Base-by-base conservation (phyloP, 1,140 invertebrate genomes). In the Magallana gigas region DNA sequence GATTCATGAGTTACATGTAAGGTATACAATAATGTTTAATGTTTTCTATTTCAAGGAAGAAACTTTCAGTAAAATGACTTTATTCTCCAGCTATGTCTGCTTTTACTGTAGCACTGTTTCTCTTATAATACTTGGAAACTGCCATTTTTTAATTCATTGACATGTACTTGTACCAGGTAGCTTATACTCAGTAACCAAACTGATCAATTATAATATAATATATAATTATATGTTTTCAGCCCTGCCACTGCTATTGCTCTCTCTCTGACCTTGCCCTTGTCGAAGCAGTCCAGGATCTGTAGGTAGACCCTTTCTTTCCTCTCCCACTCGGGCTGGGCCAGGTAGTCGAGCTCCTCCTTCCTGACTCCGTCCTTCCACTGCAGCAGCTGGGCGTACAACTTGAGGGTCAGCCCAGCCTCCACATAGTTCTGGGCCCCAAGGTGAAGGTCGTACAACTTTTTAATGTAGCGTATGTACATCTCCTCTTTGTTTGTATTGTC, bases 251-350 rank as follows among this genome's bases (percentile, higher is more conserved):
- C 36, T 48, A 48, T 48, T 48, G 36, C 36, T 48, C 36, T 48
- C 36, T 48, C 36, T 48, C 87, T 91, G 68, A 94, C 94, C 91
- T 94, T 94, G 64, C 93, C 93, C 88, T 92, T 91, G 83, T 94
- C 93, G 88, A 94, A 94, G 59, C 92, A 92, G 71, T 92, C 91
- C 36, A 94, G 91, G 48, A 94, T 94, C 81, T 93, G 90, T 59
- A 88, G 88, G 36, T 92, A 93, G 36, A 94, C 87, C 85, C 90
- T 91, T 59, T 94, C 93, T 83, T 94, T 94, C 60, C 94, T 90
- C 59, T 93, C 90, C 86, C 91, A 91, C 62, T 92, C 89, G 4
- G 96, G 96, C 89, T 97, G 96, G 59, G 96, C 96, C 0, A 96
- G 96, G 93, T 97, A 96, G 90, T 90, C 88, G 64, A 90, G 85